Base-by-base conservation (phyloP, 2,113 vertebrate species). In the Nesogale talazaci region DNA sequence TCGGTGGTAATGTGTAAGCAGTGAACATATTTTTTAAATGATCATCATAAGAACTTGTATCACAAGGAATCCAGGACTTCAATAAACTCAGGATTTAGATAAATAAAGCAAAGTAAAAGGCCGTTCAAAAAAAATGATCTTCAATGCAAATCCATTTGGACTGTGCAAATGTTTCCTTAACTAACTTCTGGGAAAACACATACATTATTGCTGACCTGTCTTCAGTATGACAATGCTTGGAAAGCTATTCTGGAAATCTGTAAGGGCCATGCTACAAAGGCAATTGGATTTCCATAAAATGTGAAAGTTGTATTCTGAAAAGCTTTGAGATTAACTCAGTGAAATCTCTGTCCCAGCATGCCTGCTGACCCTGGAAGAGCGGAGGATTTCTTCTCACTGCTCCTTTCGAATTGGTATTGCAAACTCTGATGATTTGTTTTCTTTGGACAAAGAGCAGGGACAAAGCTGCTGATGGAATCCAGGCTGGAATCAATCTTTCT, bases 371-470 rank as follows among this genome's bases (percentile, higher is more conserved):
- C 23, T 29, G 20, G 56, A 57, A 36, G 36, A 34, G 10, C 7
- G 59, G 84, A 81, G n/a, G 76, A 70, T 89, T 79, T 56, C 87
- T 82, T 25, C 74, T 67, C 42, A 69, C 65, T 94, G 78, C 36
- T 86, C 52, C 31, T 63, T 77, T 34, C 90, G 76, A 38, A 69
- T 36, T 79, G 70, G n/a, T 22, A 19, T 92, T 88, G 79, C 56
- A 80, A 4, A 0, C 36, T 63, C 6, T 91, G 56, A 85, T n/a
- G 4, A 3, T 79, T 83, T 92, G n/a, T 57, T 88, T 85, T 63
- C 38, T 42, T 17, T 81, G 63, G 90, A 84, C 89, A 91, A 83
- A 91, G 65, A 22, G 3, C n/a, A 42, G 20, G 65, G n/a, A 31
- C 36, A 40, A 70, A 46, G 25, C 34, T 67, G 56, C 25, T 56